A percentile compares a stretch with the other conserved stretches of the same genome.
phyloP scores from a whole-genome alignment of 2,888 invertebrate species.

The Dryocosmus kuriphilus region DNA sequence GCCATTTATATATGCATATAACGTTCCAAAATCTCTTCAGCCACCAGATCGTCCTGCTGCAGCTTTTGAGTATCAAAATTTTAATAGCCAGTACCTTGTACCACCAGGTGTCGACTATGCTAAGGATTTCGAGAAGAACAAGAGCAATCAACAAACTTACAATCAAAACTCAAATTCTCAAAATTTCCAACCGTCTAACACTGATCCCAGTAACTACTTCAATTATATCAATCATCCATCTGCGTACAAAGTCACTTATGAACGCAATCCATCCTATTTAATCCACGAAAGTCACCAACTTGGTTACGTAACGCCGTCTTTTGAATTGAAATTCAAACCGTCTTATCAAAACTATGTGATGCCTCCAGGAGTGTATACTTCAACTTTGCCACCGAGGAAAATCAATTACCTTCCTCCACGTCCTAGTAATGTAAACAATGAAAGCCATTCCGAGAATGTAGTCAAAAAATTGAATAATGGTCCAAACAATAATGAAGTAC shows the following conservation, averaged over 20 bases:
- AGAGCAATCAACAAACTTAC: slow-evolving; percentile 60
- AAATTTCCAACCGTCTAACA: slow-evolving; percentile 45
- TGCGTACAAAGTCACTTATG: slow-evolving; percentile 67
- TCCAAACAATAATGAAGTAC: slow-evolving; percentile 71
- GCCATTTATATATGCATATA: slow-evolving; percentile 55
- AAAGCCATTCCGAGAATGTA: neutral
- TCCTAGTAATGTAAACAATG: neutral
- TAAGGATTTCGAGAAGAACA: slow-evolving; percentile 42
- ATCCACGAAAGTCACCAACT: slow-evolving; percentile 74
- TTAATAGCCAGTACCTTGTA: slow-evolving; percentile 47
- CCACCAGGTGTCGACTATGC: slow-evolving; percentile 40
- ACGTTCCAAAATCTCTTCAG: slow-evolving; percentile 54
- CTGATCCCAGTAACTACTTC: slow-evolving; percentile 63
- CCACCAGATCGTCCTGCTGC: slow-evolving; percentile 62
- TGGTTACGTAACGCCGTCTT: slow-evolving; percentile 70
- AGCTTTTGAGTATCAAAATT: slow-evolving; percentile 67
- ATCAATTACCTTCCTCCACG: neutral
- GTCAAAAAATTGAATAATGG: slow-evolving; percentile 61
- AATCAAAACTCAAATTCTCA: slow-evolving; percentile 63
- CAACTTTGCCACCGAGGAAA: slow-evolving; percentile 6
- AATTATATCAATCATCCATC: slow-evolving; percentile 68
- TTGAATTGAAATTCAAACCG: slow-evolving; percentile 68
- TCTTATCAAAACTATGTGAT: slow-evolving; percentile 56
- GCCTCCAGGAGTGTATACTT: slow-evolving; percentile 43
- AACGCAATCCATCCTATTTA: slow-evolving; percentile 70